Evolutionary conservation across 2,113 vertebrate genomes (phyloP), one percentile per base, ranked within the genome.

Genomic region (Gobius niger): DNA sequence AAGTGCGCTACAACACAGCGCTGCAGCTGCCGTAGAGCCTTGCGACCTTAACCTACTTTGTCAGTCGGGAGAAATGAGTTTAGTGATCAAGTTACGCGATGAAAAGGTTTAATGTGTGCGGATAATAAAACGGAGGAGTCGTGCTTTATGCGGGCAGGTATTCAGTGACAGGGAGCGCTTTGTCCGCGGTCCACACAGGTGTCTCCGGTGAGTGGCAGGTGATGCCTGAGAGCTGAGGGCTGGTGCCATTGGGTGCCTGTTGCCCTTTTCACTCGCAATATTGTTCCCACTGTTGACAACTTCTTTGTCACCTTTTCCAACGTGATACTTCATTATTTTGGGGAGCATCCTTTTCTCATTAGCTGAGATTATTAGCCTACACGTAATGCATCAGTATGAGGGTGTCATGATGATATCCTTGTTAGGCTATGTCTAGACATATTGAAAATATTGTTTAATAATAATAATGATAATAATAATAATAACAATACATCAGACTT

Each of bases 11-110:
- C 54, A 40, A 34, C 83, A 86, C 88, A 34, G 24, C 77, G 80
- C 83, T 47, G 81, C 76, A 16, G 64, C 70, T 52, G 59, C 81
- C 78, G 18, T 54, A 85, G 81, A 81, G 82, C 81, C 82, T 64
- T 51, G 50, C 90, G 85, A 92, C 89, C 88, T 85, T 86, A 87
- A 75, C 81, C 89, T 84, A 90, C 84, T 88, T 91, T 91, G 92
- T 86, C 83, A 86, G 87, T 77, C 77, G 68, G 86, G 80, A 85
- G 87, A 86, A 82, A 85, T 63, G 47, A 88, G 80, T 87, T 87
- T 73, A 10, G 15, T 11, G 18, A 47, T 78, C 52, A 82, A 81
- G 82, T 88, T 83, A 16, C 8, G 7, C 11, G 50, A 50, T 16
- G 10, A 62, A 44, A 62, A 62, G 42, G 16, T n/a, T n/a, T 60